These are phyloP conservation scores for Ophioninae sp. DNA, from an alignment of 2,888 invertebrate species.

Conservation along the genomic window DNA sequence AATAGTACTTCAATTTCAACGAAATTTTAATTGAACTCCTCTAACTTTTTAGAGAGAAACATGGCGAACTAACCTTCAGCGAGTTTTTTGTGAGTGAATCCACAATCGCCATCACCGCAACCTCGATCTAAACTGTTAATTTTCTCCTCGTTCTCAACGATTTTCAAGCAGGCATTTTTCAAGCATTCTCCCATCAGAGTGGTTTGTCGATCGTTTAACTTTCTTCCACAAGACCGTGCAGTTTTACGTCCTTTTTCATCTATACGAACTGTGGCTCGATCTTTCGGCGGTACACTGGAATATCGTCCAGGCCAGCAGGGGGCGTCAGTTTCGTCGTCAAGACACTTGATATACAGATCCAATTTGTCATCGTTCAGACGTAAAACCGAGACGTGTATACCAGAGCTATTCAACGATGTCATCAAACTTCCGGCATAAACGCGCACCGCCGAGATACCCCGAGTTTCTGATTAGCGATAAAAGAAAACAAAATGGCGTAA, in stretches of 20 bases:
- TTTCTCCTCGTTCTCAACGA: constrained; percentile 70
- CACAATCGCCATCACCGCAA: constrained; percentile 87
- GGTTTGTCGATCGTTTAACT: constrained; percentile 65
- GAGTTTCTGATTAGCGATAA: constrained; percentile 64
- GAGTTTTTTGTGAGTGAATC: constrained; percentile 83
- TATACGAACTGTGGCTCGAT: constrained; percentile 18
- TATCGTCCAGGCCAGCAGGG: constrained; percentile 84
- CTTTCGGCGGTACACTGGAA: constrained; percentile 76
- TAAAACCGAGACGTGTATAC: constrained; percentile 88
- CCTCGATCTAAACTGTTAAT: constrained; percentile 82
- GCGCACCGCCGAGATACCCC: constrained; percentile 71
- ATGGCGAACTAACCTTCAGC: constrained; percentile 81
- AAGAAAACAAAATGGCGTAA: neutral
- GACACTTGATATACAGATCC: constrained; percentile 82
- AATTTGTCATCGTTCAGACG: constrained; percentile 81
- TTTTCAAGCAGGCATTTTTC: constrained; percentile 72
- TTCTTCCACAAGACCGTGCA: constrained; percentile 62
- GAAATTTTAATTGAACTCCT: too few species aligned
- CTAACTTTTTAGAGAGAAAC: too few species aligned
- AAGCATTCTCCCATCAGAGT: constrained; percentile 80
- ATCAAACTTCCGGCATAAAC: constrained; percentile 83
- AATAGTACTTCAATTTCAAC: too few species aligned
- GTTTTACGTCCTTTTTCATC: constrained; percentile 35
- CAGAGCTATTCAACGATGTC: constrained; percentile 90
- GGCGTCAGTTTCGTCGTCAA: constrained; percentile 84